A percentile compares a stretch with the other conserved stretches of the same genome.
Evolutionary conservation across 2,888 invertebrate species (phyloP).

Genomic region (Tachina grossa): DNA sequence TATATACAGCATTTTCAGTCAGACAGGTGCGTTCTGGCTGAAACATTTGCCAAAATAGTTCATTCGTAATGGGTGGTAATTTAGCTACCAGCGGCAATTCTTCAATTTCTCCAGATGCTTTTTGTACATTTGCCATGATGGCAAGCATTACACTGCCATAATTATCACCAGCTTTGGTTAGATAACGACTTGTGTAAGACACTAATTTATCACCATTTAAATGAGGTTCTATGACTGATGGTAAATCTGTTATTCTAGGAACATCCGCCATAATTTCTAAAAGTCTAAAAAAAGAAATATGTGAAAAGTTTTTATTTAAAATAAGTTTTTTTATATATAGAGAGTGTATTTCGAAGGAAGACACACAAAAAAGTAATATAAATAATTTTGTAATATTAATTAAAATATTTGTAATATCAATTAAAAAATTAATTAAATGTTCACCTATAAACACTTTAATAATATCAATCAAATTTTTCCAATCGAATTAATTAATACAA

Average conservation of each 20-base stretch:
- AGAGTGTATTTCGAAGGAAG: too few species aligned
- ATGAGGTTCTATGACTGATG: constrained; percentile 76
- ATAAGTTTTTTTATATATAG: too few species aligned
- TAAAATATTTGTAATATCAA: too few species aligned
- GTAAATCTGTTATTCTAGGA: constrained; percentile 78
- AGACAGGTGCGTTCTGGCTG: constrained; percentile 85
- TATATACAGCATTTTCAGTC: constrained; percentile 85
- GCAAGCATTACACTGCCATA: constrained; percentile 86
- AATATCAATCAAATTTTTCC: too few species aligned
- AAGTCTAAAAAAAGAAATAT: background rate
- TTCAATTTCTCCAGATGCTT: constrained; percentile 75
- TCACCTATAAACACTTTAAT: too few species aligned
- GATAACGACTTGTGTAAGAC: constrained; percentile 80
- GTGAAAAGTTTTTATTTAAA: background rate
- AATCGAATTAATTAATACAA: too few species aligned
- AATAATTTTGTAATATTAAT: too few species aligned
- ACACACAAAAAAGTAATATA: too few species aligned
- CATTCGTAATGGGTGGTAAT: constrained; percentile 84
- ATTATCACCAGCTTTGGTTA: constrained; percentile 86
- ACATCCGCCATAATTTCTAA: constrained; percentile 75
- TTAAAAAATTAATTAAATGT: too few species aligned
- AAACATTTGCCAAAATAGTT: constrained; percentile 84
- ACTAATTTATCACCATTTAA: constrained; percentile 78
- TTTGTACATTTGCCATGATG: constrained; percentile 79
- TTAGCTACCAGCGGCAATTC: constrained; percentile 84